Evolutionary conservation across 2,113 vertebrate species (phyloP), one percentile per base, ranked within the genome.

Genomic region (Tapirus terrestris): DNA sequence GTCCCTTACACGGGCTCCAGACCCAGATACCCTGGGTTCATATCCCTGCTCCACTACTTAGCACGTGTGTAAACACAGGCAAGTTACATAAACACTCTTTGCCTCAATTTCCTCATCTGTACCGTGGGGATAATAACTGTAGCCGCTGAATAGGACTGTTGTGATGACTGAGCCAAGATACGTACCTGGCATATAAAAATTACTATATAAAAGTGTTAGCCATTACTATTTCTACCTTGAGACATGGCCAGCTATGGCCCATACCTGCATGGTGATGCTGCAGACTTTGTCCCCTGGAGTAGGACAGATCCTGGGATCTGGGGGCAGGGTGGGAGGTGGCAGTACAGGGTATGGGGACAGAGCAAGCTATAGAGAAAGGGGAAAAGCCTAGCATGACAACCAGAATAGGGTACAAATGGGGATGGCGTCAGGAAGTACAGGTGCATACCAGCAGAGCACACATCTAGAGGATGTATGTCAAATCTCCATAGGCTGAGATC

Each of bases 181-280:
- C 0, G 6, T 6, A 43, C n/a, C 60, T 65, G 13, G 29, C 43
- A 45, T 36, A 21, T 43, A 27, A 36, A 4, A n/a, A 11, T 0
- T 29, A 43, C 17, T 3, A 9, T 10, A 58, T 13, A 61, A 39
- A 39, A 53, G 51, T 70, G 63, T 39, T 25, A 16, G 61, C n/a
- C 61, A 21, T 58, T 72, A 31, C 36, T 31, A 23, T 68, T 75
- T 43, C 53, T 70, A 43, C 36, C 56, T 20, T 5, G 72, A 85
- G 45, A 25, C 20, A 27, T 6, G 2, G 8, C 13, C 31, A 27
- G 56, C 48, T 51, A 17, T 29, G 45, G 9, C 36, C 43, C 17
- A 3, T 29, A 53, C 67, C 75, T 68, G 21, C 23, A 6, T 4
- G 63, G 48, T 1, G 3, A 65, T 9, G 25, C 45, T 45, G 6